Evolutionary conservation across 2,113 vertebrate species (phyloP).

Genomic region (Tringa solitaria): DNA sequence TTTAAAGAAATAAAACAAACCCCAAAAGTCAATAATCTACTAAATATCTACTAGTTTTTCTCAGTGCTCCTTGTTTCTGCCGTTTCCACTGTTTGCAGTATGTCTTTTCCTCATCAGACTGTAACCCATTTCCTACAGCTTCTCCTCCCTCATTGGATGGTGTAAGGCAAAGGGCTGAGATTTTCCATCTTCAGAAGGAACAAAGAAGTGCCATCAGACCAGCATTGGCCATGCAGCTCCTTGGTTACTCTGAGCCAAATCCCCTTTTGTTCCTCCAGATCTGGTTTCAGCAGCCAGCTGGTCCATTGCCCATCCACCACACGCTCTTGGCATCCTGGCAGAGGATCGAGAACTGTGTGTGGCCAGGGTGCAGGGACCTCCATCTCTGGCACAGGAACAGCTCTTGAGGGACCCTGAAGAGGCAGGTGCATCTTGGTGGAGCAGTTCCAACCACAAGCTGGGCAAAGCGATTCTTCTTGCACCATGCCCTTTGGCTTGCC

Average conservation of each 20-base stretch:
- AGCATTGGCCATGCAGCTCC: neutral
- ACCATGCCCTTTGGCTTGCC: neutral
- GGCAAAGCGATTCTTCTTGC: neutral
- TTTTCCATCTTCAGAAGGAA: neutral
- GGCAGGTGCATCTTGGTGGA: neutral
- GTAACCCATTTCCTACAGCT: neutral
- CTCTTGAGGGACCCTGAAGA: neutral
- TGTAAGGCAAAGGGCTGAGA: neutral
- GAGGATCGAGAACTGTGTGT: neutral
- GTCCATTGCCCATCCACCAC: neutral
- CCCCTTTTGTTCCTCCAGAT: neutral
- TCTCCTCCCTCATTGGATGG: neutral
- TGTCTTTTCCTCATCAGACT: neutral
- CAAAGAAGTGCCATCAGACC: neutral
- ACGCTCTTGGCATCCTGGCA: neutral
- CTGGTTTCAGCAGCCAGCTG: neutral
- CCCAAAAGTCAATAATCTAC: neutral
- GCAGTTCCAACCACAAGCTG: neutral
- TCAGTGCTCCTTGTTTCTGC: neutral
- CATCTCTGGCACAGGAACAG: neutral
- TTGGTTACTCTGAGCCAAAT: neutral
- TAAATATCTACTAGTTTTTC: neutral
- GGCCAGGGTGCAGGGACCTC: neutral
- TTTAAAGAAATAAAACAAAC: neutral
- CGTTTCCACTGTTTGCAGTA: accelerated